Evolutionary conservation across 2,888 invertebrate genomes (phyloP).

Genomic region (Macroteleia sp.): DNA sequence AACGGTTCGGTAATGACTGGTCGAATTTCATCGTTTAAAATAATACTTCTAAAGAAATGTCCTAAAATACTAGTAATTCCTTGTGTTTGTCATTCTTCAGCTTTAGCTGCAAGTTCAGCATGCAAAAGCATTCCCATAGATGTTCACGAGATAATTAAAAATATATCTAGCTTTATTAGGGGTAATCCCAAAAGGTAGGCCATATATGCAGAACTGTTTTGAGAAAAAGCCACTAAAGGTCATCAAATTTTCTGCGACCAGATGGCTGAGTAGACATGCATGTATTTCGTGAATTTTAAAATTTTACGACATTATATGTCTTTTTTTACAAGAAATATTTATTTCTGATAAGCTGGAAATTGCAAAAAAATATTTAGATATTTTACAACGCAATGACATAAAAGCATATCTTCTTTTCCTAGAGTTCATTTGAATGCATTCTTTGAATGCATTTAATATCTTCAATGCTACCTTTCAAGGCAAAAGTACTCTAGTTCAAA

Average conservation of each 20-base stretch:
- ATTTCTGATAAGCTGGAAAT: background rate
- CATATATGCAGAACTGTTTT: background rate
- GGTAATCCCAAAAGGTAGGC: slow-evolving; percentile 9
- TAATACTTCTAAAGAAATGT: slow-evolving; percentile 7
- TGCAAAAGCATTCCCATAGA: background rate
- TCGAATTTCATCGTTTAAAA: slow-evolving; percentile 6
- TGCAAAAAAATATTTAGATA: background rate
- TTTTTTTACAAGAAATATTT: slow-evolving; percentile 1
- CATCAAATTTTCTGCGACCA: slow-evolving; percentile 9
- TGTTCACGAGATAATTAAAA: background rate
- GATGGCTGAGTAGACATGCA: slow-evolving; percentile 12
- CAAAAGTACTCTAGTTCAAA: slow-evolving; percentile 9
- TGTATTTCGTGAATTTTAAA: slow-evolving; percentile 12
- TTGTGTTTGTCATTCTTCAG: slow-evolving; percentile 42
- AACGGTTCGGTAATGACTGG: slow-evolving; percentile 19
- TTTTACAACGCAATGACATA: background rate
- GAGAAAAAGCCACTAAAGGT: slow-evolving; percentile 10
- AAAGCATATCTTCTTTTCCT: slow-evolving; percentile 22
- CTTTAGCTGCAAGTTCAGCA: slow-evolving; percentile 24
- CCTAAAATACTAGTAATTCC: background rate
- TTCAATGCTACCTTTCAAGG: slow-evolving; percentile 29
- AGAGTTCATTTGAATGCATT: too few species aligned
- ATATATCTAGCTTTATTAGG: background rate
- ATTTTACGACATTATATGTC: background rate
- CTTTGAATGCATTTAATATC: slow-evolving; percentile 2